Base-by-base conservation (phyloP, 2,113 vertebrate genomes). In the Cebidichthys violaceus region DNA sequence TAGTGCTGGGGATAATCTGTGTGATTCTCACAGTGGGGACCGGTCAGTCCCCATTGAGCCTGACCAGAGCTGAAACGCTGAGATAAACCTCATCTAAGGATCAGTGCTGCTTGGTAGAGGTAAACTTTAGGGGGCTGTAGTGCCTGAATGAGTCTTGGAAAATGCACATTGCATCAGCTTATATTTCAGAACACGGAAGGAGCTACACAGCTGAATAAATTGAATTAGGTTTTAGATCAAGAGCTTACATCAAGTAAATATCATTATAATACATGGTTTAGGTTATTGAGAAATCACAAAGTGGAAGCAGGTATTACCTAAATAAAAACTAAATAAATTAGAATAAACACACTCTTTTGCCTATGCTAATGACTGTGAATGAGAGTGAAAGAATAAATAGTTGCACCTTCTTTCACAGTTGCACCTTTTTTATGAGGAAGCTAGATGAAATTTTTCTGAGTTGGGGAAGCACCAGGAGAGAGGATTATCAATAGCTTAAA, bases 401-500 rank as follows among this genome's bases (percentile, higher is more conserved):
- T 22, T 66, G 33, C 60, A 62, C 70, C 67, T 29, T 70, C 17
- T 86, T 76, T 85, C 39, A 77, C 71, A 79, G 78, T 81, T 77
- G 62, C 68, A 86, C 39, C n/a, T 79, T 82, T 59, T 83, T 83
- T 70, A 83, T 77, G 27, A 65, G 31, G 74, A 78, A 78, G 70
- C 39, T 82, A 76, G 57, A 86, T 79, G 80, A 81, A 45, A 82
- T 62, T 52, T 77, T 77, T 73, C 65, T 39, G 43, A 69, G 64
- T 75, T 65, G 77, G 61, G 55, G 83, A 73, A 27, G 86, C 86
- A 87, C 88, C 24, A 50, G 60, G 39, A 69, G 54, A 88, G 67
- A 79, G 86, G 91, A 89, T 90, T 90, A 91, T 87, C 85, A 88
- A 79, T 70, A 70, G 88, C 82, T 82, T 84, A 77, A 88, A 87